Conservation (phyloP, 1,140 invertebrate genomes). For the Parapsyche elsis region DNA sequence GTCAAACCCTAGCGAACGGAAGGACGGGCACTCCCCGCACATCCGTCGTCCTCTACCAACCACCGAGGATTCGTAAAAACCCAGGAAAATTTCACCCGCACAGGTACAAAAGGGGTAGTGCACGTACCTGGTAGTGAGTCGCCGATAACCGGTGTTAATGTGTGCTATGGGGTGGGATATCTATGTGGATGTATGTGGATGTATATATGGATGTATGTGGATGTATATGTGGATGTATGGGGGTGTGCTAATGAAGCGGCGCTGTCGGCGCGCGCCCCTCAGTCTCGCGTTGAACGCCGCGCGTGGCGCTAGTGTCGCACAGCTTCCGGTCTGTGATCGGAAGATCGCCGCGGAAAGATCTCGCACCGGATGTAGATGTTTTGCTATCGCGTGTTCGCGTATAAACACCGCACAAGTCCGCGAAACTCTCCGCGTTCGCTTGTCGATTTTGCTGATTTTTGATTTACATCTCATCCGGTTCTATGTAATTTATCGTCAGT, state of each 20-base stretch:
- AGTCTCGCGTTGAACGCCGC: conserved; percentile 5
- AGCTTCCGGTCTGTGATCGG: background rate
- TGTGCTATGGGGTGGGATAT: background rate
- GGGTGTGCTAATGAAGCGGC: conserved; percentile 22
- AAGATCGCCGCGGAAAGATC: background rate
- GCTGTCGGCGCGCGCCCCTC: conserved; percentile 27
- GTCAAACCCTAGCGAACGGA: too few species aligned
- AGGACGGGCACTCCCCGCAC: background rate
- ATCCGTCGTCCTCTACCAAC: background rate
- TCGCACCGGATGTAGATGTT: background rate
- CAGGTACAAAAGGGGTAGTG: background rate
- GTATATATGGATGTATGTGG: background rate
- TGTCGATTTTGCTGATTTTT: too few species aligned
- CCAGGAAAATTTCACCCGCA: background rate
- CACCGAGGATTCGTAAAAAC: background rate
- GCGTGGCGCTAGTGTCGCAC: background rate
- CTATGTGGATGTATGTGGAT: background rate
- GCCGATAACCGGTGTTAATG: background rate
- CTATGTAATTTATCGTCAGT: too few species aligned
- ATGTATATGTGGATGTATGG: background rate
- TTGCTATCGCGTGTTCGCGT: background rate
- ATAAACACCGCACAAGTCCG: too few species aligned
- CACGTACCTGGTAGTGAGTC: background rate
- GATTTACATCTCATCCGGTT: too few species aligned
- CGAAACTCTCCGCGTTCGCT: background rate